Evolutionary conservation across 2,888 invertebrate species (phyloP), one percentile per base, ranked within the genome.

Genomic region (Coelinius sp.): DNA sequence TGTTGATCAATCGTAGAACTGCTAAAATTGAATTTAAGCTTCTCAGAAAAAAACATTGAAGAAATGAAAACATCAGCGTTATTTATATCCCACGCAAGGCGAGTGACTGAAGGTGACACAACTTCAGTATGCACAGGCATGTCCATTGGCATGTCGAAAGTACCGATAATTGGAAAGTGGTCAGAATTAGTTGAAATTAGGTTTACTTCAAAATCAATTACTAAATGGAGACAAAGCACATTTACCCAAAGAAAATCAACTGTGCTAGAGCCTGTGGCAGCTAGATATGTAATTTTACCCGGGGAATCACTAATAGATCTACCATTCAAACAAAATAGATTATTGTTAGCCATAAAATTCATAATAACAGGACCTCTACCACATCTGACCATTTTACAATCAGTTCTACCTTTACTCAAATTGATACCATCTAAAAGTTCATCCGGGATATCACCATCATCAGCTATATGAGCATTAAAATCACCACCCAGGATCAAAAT

Each of bases 161-260:
- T 62, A 62, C 6, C 41, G 2, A 8, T 41, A 8, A 41, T 41
- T 12, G 68, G 71, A 27, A 68, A 68, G 27, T 71, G 71, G n/a
- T 68, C 71, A 10, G 68, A 71, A 5, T 35, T 27, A 0, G 71
- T 62, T 10, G 38, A n/a, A 6, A 17, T 22, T 1, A 10, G 0
- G 2, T 10, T 2, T 7, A 66, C 56, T 25, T 71, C 52, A 4
- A 71, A 38, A 20, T 71, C 66, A 12, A 66, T 27, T 4, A 71
- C 17, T 14, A 66, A 44, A 46, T 52, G 7, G 6, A 71, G 22
- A 5, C 65, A 44, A 20, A 53, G 12, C 7, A 65, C 7, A 24
- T 25, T 66, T 24, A 56, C 71, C 65, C 65, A 71, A 38, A 71
- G 38, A n/a, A 71, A 67, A 53, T 71, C 71, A 20, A 71, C 53